phyloP scores from a whole-genome alignment of 1,140 invertebrate species.

The Sycophila sp. region DNA sequence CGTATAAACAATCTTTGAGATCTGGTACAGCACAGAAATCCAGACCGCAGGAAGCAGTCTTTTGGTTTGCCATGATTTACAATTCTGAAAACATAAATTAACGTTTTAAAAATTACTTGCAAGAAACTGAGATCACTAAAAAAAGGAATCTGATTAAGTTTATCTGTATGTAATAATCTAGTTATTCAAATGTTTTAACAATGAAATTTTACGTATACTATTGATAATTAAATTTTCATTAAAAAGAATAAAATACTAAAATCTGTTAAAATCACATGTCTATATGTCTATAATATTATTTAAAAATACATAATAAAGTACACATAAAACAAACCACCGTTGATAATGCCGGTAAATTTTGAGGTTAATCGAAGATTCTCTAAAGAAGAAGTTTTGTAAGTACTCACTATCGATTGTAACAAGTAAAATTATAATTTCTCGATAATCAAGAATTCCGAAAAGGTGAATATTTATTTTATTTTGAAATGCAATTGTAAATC shows the following conservation, averaged over 20 bases:
- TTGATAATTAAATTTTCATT: neutral
- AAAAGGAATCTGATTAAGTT: neutral
- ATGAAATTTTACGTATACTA: too few species aligned
- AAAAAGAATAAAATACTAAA: neutral
- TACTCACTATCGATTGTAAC: too few species aligned
- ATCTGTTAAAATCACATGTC: neutral
- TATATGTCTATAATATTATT: neutral
- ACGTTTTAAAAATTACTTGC: too few species aligned
- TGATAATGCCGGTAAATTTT: neutral
- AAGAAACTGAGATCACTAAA: too few species aligned
- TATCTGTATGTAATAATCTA: neutral
- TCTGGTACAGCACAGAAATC: constrained; percentile 62
- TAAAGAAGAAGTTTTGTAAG: too few species aligned
- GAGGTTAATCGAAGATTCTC: too few species aligned
- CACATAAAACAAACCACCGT: neutral
- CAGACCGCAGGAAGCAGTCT: constrained; percentile 64
- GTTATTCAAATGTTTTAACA: neutral
- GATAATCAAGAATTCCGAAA: too few species aligned
- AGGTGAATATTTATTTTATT: too few species aligned
- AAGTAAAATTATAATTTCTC: too few species aligned
- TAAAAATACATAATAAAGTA: neutral
- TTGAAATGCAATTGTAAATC: too few species aligned
- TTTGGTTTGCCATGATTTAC: constrained; percentile 9
- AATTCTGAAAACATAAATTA: neutral
- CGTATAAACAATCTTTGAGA: constrained; percentile 56